Percentiles rank a stretch among this genome's conserved stretches.
Evolutionary conservation across 2,888 invertebrate species (phyloP).

Genomic region (Folsomia candida): DNA sequence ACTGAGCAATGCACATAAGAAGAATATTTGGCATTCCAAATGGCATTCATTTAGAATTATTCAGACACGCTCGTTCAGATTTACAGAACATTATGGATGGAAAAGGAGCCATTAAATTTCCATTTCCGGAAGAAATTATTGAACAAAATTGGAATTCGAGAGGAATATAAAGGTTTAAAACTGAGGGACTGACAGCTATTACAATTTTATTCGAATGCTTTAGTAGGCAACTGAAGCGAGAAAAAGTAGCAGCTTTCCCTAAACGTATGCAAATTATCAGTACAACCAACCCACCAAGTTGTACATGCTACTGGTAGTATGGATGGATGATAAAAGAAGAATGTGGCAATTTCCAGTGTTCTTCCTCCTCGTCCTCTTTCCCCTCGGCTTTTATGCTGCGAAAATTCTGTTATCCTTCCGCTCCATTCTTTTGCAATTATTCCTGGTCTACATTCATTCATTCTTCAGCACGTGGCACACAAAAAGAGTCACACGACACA

Average conservation of each 20-base stretch:
- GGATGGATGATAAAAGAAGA: no score
- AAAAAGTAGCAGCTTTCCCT: not conserved
- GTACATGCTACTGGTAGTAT: not conserved
- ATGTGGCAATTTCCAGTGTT: not conserved
- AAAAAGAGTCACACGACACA: not conserved
- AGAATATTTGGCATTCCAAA: not conserved
- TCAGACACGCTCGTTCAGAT: not conserved
- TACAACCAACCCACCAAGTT: no score
- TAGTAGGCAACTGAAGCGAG: not conserved
- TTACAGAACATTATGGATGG: not conserved
- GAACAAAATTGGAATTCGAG: not conserved
- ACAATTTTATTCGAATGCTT: not conserved
- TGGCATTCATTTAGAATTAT: not conserved
- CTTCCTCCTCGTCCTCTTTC: not conserved
- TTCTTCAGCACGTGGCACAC: not conserved
- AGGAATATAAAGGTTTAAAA: not conserved
- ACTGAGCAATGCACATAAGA: no score
- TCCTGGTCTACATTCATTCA: not conserved
- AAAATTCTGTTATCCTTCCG: not conserved
- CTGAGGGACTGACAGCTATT: not conserved
- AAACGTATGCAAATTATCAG: not conserved
- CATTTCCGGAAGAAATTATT: conserved; percentile 13
- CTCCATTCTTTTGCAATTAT: not conserved
- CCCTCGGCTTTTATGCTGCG: not conserved
- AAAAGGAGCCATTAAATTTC: conserved; percentile 13